These are phyloP conservation scores for Conopomorpha cramerella DNA, from an alignment of 1,140 invertebrate genomes.

Conservation along the genomic window DNA sequence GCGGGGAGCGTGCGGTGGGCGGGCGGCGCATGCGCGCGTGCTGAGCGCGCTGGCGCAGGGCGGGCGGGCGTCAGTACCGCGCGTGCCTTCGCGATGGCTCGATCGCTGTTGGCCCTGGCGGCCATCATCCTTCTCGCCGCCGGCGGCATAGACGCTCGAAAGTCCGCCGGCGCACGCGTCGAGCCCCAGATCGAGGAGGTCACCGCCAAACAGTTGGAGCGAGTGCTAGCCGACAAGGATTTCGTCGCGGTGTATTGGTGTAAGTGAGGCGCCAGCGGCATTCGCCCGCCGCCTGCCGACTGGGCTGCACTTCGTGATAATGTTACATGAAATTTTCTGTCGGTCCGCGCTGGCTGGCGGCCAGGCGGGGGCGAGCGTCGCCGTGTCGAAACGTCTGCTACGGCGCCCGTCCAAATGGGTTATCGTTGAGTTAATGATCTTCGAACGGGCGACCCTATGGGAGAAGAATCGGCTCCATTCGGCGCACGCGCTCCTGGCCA, in stretches of 20 bases:
- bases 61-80: constrained; percentile 35
- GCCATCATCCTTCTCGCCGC: constrained; percentile 28
- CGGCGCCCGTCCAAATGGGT: constrained; percentile 33
- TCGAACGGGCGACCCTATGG: constrained; percentile 14
- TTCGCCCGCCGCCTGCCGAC: constrained; percentile 17
- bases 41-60: constrained; percentile 16
- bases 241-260: constrained; percentile 95
- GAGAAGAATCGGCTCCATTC: constrained; percentile 11
- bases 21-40: constrained; percentile 27
- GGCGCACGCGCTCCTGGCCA: neutral
- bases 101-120: constrained; percentile 56
- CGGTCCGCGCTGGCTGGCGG: constrained; percentile 12
- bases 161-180: constrained; percentile 37
- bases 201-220: constrained; percentile 87
- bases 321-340: constrained; percentile 8
- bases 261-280: constrained; percentile 67
- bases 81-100: constrained; percentile 60
- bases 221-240: constrained; percentile 85
- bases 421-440: constrained; percentile 37
- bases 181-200: constrained; percentile 90
- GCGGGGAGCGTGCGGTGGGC: constrained; percentile 23
- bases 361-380: constrained; percentile 14
- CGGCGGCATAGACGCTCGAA: constrained; percentile 39
- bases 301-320: constrained; percentile 12
- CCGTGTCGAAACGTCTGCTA: constrained; percentile 24